Percentiles rank a stretch among this genome's conserved stretches.
Evolutionary conservation across 2,797 vertebrate genomes (phyloP).

Genomic region (Pangasius sanitwongsei): DNA sequence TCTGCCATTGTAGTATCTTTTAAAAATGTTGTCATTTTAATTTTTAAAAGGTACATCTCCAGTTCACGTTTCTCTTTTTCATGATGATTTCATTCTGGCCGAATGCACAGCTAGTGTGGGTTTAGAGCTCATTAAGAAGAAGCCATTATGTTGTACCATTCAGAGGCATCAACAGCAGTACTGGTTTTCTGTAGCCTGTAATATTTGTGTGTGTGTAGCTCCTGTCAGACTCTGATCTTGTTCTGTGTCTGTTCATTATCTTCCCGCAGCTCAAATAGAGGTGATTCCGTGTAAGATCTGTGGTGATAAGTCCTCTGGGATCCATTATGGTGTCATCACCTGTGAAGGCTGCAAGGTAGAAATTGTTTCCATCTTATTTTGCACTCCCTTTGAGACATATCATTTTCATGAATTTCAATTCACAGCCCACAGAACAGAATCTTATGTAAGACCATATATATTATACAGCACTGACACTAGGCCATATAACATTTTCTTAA

Average conservation of each 20-base stretch:
- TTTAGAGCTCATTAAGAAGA: background rate
- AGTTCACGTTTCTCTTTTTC: background rate
- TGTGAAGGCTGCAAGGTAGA: slow-evolving; percentile 95
- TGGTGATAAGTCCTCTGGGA: slow-evolving; percentile 93
- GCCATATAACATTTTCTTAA: background rate
- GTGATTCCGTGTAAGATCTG: slow-evolving; percentile 96
- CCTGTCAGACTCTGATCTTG: slow-evolving; percentile 14
- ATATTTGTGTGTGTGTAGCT: slow-evolving; percentile 30
- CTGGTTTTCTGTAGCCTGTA: background rate
- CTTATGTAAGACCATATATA: background rate
- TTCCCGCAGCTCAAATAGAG: slow-evolving; percentile 86
- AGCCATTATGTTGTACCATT: slow-evolving; percentile 12
- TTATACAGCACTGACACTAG: background rate
- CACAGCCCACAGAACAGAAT: background rate
- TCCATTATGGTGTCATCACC: slow-evolving; percentile 94
- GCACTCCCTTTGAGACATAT: background rate
- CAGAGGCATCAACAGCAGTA: background rate
- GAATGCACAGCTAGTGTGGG: background rate
- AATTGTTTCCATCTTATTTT: background rate
- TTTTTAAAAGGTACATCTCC: background rate
- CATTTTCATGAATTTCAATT: background rate
- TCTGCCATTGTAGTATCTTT: background rate
- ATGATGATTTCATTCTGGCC: background rate
- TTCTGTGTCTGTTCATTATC: background rate
- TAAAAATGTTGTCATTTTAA: background rate